Percentiles rank a stretch among this genome's conserved stretches.
Evolutionary conservation across 1,140 invertebrate species (phyloP).

Genomic region (Drosophila littoralis): DNA sequence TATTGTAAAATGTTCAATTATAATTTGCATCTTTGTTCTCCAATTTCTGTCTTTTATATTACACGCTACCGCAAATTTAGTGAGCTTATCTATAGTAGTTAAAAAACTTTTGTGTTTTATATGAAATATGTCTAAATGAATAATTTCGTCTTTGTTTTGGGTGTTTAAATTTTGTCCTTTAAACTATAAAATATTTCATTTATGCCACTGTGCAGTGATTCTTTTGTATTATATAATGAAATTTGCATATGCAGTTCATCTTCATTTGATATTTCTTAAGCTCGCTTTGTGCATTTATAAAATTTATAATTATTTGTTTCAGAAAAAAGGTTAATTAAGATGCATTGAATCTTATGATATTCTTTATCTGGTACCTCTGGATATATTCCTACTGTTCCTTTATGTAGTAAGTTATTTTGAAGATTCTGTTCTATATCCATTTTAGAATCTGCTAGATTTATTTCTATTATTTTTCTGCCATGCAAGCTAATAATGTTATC

Average conservation of each 20-base stretch:
- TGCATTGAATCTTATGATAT: conserved; percentile 3
- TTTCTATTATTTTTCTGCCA: too few species aligned
- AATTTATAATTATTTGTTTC: not conserved
- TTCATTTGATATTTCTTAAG: not conserved
- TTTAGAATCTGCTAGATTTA: too few species aligned
- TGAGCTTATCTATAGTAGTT: too few species aligned
- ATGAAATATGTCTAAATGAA: too few species aligned
- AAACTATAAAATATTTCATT: not conserved
- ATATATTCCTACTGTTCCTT: not conserved
- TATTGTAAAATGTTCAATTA: too few species aligned
- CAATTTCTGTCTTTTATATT: too few species aligned
- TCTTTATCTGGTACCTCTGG: not conserved
- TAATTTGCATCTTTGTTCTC: too few species aligned
- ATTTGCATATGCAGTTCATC: conserved; percentile 6
- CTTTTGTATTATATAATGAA: not conserved
- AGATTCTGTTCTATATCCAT: too few species aligned
- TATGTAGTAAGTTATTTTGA: not conserved
- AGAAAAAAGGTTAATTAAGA: not conserved
- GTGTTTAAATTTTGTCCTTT: not conserved
- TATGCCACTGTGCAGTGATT: not conserved
- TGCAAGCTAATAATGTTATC: too few species aligned
- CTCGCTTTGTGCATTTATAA: conserved; percentile 16
- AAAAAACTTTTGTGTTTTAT: too few species aligned
- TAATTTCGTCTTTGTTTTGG: too few species aligned
- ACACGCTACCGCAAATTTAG: too few species aligned